Percentiles rank a stretch among this genome's conserved stretches.
Evolutionary conservation across 2,888 invertebrate species (phyloP).

Genomic region (Deladenus siricidicola): DNA sequence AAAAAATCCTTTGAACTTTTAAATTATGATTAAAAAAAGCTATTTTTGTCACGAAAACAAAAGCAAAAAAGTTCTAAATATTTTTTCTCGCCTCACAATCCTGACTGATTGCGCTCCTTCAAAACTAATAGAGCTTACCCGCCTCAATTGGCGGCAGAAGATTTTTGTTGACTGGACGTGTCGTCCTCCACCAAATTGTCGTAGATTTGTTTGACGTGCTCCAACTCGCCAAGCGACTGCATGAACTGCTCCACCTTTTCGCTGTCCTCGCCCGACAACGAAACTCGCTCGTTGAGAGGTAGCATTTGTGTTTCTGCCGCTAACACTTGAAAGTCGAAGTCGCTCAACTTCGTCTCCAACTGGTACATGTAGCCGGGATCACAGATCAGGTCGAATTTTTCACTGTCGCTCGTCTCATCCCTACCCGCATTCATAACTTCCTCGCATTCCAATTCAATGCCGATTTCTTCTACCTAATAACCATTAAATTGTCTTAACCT

Average conservation of each 20-base stretch:
- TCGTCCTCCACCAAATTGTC: slow-evolving; percentile 21
- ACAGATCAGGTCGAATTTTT: slow-evolving; percentile 35
- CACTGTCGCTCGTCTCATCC: slow-evolving; percentile 18
- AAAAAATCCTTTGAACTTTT: too few species aligned
- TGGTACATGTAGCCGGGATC: slow-evolving; percentile 27
- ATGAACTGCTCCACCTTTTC: slow-evolving; percentile 25
- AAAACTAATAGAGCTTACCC: too few species aligned
- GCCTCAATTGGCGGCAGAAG: too few species aligned
- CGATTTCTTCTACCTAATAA: slow-evolving; percentile 30
- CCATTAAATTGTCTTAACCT: background rate
- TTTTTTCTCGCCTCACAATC: too few species aligned
- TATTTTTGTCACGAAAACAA: too few species aligned
- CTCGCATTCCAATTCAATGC: slow-evolving; percentile 48
- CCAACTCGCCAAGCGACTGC: slow-evolving; percentile 24
- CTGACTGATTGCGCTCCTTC: too few species aligned
- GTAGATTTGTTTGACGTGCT: slow-evolving; percentile 27
- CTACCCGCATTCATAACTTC: slow-evolving; percentile 20
- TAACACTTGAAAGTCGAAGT: slow-evolving; percentile 23
- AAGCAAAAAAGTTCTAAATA: too few species aligned
- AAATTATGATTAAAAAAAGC: too few species aligned
- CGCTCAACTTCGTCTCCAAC: slow-evolving; percentile 29
- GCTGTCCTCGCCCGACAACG: slow-evolving; percentile 9
- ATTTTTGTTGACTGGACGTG: too few species aligned
- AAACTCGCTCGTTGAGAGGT: slow-evolving; percentile 10
- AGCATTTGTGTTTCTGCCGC: slow-evolving; percentile 16